A percentile compares a stretch with the other conserved stretches of the same genome.
These are phyloP conservation scores for Athrips mouffetella DNA, from an alignment of 2,888 invertebrate genomes.

Conservation along the genomic window DNA sequence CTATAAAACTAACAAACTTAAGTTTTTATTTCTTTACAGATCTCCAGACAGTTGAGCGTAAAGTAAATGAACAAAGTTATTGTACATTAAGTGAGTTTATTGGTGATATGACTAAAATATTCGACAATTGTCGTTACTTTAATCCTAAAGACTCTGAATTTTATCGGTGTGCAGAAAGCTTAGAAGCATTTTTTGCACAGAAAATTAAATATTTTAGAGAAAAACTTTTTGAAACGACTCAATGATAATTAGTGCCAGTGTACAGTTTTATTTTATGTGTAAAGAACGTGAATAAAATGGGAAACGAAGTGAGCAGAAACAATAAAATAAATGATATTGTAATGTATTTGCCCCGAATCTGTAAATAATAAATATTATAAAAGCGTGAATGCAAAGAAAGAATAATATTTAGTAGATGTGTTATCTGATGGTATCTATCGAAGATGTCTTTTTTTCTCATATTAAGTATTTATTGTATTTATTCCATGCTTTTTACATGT, in stretches of 20 bases:
- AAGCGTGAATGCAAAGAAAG: slow-evolving; percentile 65
- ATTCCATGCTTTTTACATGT: slow-evolving; percentile 54
- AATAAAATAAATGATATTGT: slow-evolving; percentile 29
- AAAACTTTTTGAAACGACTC: slow-evolving; percentile 84
- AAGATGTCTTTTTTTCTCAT: slow-evolving; percentile 56
- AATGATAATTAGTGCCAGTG: slow-evolving; percentile 65
- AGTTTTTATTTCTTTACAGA: slow-evolving; percentile 80
- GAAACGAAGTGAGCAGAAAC: background rate
- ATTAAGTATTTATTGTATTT: slow-evolving; percentile 74
- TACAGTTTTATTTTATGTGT: slow-evolving; percentile 39
- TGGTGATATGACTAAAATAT: slow-evolving; percentile 98
- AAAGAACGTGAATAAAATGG: slow-evolving; percentile 23
- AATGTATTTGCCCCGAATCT: slow-evolving; percentile 45
- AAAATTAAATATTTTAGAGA: slow-evolving; percentile 93
- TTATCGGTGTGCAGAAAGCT: slow-evolving; percentile 96
- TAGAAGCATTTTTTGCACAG: slow-evolving; percentile 97
- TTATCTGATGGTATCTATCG: slow-evolving; percentile 43
- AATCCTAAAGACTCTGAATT: slow-evolving; percentile 97
- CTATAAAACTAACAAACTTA: too few relatives aligned
- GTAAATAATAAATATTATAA: slow-evolving; percentile 63
- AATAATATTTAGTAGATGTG: slow-evolving; percentile 55
- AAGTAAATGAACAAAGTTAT: slow-evolving; percentile 90
- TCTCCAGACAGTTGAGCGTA: slow-evolving; percentile 93
- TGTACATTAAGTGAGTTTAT: slow-evolving; percentile 95
- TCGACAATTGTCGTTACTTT: slow-evolving; percentile 99